Conservation (phyloP, 2,888 invertebrate genomes). For the Ptychoptera albimana region DNA sequence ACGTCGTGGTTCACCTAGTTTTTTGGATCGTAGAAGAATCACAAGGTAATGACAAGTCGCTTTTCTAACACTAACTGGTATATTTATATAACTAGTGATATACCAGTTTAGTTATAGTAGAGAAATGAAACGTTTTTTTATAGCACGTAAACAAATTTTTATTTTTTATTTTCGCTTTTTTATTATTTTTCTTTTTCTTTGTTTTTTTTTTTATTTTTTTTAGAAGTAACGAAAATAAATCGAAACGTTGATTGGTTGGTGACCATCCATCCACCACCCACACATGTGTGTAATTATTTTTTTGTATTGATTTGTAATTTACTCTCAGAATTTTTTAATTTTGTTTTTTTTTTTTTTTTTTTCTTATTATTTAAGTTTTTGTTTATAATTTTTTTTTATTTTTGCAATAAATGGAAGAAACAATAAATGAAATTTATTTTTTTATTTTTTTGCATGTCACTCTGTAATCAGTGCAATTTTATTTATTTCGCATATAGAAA, state of each 20-base stretch:
- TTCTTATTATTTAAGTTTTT: constrained; percentile 10
- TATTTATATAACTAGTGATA: no score
- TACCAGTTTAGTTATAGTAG: no score
- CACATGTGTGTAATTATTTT: neutral
- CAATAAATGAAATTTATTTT: no score
- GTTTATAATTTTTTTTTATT: constrained; percentile 13
- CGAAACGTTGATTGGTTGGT: no score
- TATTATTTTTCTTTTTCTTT: constrained; percentile 14
- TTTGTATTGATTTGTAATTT: neutral
- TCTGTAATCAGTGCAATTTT: no score
- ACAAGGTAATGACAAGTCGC: constrained; percentile 52
- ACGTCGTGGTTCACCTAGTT: constrained; percentile 85
- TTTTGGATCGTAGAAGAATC: constrained; percentile 81
- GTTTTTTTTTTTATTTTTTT: constrained; percentile 10
- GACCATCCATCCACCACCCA: no score
- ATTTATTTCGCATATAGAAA: no score
- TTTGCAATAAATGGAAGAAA: no score
- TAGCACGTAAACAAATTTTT: constrained; percentile 3
- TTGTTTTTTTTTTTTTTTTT: constrained; percentile 6
- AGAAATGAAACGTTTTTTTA: no score
- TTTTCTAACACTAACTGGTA: no score
- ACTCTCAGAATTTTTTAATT: neutral
- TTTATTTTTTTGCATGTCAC: no score
- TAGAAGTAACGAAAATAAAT: no score
- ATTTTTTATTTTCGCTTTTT: constrained; percentile 11